Conservation (phyloP, 2,888 invertebrate species). For the Malacosoma neustria region DNA sequence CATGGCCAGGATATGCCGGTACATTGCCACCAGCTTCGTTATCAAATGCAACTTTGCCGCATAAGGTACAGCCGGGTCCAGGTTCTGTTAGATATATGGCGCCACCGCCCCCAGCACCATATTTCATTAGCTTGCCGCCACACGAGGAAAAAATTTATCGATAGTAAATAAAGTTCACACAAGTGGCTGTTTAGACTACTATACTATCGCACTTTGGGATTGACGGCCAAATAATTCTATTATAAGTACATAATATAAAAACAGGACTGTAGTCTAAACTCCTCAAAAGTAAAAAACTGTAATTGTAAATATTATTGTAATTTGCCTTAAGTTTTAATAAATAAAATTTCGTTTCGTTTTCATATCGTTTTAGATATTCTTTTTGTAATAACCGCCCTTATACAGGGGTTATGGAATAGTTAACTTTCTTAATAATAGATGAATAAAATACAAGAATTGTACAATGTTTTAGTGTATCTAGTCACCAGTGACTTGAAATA, state of each 20-base stretch:
- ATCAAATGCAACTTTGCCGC: constrained; percentile 79
- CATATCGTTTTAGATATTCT: constrained; percentile 43
- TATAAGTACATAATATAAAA: background rate
- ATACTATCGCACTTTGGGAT: background rate
- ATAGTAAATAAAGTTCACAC: constrained; percentile 31
- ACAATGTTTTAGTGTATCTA: constrained; percentile 11
- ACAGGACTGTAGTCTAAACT: background rate
- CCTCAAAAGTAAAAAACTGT: constrained; percentile 7
- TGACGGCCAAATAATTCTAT: background rate
- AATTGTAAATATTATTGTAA: constrained; percentile 8
- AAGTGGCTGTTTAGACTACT: constrained; percentile 2
- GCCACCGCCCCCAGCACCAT: constrained; percentile 78
- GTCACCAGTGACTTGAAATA: constrained; percentile 30
- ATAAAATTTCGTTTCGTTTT: constrained; percentile 5
- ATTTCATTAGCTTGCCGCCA: constrained; percentile 77
- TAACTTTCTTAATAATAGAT: no score
- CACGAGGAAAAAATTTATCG: constrained; percentile 79
- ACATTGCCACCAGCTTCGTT: constrained; percentile 75
- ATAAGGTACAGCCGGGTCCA: constrained; percentile 74
- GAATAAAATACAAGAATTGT: no score
- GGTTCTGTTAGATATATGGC: constrained; percentile 69
- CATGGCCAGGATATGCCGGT: constrained; percentile 74
- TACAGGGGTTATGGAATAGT: no score
- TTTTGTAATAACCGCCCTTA: constrained; percentile 7
- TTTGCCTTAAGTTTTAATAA: background rate